phyloP scores from a whole-genome alignment of 2,797 vertebrate species.

The Podarcis lilfordi region DNA sequence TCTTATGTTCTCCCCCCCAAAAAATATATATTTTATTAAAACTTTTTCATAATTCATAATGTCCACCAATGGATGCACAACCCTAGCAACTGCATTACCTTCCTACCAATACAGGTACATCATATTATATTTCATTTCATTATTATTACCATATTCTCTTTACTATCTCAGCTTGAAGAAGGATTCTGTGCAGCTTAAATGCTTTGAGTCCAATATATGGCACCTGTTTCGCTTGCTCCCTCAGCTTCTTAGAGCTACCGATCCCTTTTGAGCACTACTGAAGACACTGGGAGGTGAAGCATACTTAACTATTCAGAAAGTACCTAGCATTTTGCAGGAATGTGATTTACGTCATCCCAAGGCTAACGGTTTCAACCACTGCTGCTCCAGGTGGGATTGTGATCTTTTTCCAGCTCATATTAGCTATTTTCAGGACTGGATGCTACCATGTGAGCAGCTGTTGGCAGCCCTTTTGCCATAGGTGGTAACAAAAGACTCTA shows the following conservation, averaged over 20 bases:
- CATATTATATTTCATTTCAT: neutral
- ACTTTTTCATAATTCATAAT: no score
- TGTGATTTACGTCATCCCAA: neutral
- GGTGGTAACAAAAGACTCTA: neutral
- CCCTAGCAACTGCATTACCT: no score
- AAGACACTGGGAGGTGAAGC: neutral
- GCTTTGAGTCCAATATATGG: neutral
- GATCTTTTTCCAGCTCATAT: neutral
- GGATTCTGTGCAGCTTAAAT: neutral
- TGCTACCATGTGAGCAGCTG: neutral
- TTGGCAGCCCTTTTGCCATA: neutral
- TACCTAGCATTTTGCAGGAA: neutral
- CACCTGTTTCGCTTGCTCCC: neutral
- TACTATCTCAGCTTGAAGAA: neutral
- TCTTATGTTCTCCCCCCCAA: no score
- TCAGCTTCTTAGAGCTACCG: neutral
- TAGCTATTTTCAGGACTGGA: neutral
- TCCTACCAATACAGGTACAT: neutral
- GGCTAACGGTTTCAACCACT: neutral
- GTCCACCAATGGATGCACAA: no score
- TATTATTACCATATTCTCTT: neutral
- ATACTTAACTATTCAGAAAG: slow-evolving; percentile 1
- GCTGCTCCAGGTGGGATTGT: neutral
- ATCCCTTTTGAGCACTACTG: neutral
- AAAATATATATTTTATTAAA: no score